These are phyloP conservation scores for Mus caroli DNA, from an alignment of 2,797 vertebrate genomes.

Conservation along the genomic window DNA sequence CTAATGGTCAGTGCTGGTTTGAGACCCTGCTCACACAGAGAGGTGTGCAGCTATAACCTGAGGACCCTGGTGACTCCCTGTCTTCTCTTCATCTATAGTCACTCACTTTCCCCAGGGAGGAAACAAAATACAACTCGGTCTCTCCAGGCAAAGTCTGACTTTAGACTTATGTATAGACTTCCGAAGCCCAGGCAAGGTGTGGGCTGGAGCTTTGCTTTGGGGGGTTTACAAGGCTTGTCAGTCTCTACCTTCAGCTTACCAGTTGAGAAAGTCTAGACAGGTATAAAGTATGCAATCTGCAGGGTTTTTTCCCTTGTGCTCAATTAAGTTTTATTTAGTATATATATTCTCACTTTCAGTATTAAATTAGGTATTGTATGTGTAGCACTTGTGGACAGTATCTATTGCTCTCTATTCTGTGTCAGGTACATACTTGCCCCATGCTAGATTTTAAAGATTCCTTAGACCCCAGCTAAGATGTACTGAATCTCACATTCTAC, in stretches of 20 bases:
- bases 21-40: background rate
- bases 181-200: background rate
- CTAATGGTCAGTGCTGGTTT: background rate
- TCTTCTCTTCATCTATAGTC: background rate
- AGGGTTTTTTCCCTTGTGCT: background rate
- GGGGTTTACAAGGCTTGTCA: background rate
- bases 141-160: background rate
- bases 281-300: background rate
- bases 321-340: background rate
- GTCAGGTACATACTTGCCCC: background rate
- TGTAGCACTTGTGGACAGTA: background rate
- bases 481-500: background rate
- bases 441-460: background rate
- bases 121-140: background rate
- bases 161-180: background rate
- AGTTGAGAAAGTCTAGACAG: background rate
- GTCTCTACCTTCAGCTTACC: background rate
- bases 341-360: background rate
- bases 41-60: background rate
- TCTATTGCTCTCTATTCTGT: background rate
- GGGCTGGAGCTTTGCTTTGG: background rate
- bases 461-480: background rate
- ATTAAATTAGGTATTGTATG: background rate
- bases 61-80: background rate
- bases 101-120: background rate